Conservation (phyloP, 2,113 vertebrate genomes). For the Passerina amoena region DNA sequence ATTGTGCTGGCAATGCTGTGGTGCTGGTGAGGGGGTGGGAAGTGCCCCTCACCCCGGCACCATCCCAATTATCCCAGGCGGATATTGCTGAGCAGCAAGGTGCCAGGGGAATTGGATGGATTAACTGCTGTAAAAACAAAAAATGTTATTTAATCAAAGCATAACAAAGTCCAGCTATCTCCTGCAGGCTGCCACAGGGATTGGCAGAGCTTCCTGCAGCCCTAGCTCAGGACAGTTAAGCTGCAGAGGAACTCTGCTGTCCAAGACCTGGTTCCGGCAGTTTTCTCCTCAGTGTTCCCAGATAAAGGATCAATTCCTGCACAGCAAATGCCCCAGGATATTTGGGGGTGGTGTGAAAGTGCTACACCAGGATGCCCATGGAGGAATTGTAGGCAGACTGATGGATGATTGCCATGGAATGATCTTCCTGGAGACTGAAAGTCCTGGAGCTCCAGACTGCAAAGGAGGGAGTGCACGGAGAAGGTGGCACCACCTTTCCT, state of each 20-base stretch:
- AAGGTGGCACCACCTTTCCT: not conserved
- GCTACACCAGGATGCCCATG: accelerated
- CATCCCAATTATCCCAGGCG: not conserved
- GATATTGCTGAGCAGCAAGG: not conserved
- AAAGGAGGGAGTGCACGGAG: accelerated
- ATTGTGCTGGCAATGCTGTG: slow-evolving; percentile 45
- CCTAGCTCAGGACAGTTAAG: not conserved
- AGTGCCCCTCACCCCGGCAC: not conserved
- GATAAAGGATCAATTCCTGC: not conserved
- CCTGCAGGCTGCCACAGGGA: not conserved
- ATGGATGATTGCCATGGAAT: accelerated
- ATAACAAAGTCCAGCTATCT: not conserved
- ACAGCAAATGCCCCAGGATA: not conserved
- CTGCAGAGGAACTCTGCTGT: not conserved
- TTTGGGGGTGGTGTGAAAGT: accelerated
- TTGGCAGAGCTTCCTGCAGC: not conserved
- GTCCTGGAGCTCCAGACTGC: not conserved
- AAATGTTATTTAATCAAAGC: slow-evolving; percentile 66
- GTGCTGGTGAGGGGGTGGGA: not conserved
- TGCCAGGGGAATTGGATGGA: slow-evolving; percentile 21
- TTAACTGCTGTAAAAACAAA: slow-evolving; percentile 51
- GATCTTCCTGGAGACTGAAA: not conserved
- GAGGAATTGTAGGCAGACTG: not conserved
- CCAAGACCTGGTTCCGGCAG: not conserved
- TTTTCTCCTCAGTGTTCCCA: not conserved